Percentiles rank a stretch among this genome's conserved stretches.
Evolutionary conservation across 2,797 vertebrate genomes (phyloP).

Genomic region (Pogoniulus pusillus): DNA sequence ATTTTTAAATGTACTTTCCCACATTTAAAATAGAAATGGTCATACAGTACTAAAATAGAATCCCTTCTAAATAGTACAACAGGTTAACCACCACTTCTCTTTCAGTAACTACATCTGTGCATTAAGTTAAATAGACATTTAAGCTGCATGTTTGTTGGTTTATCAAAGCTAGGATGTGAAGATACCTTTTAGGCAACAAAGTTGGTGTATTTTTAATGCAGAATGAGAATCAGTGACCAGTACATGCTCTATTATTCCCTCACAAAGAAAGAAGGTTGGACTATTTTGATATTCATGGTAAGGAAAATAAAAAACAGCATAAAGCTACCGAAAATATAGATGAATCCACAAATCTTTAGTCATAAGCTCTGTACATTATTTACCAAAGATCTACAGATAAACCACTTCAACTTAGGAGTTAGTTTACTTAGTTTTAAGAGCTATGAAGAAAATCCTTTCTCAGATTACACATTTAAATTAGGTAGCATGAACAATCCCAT

Average conservation of each 20-base stretch:
- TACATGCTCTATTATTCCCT: not conserved
- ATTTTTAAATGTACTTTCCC: not conserved
- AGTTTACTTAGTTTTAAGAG: not conserved
- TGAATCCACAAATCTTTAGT: not conserved
- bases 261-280: not conserved
- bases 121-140: not conserved
- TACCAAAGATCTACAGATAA: not conserved
- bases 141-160: not conserved
- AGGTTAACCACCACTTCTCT: not conserved
- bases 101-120: not conserved
- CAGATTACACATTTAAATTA: not conserved
- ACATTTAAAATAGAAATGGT: not conserved
- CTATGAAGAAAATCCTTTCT: not conserved
- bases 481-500: not conserved
- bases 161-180: not conserved
- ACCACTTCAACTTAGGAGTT: not conserved
- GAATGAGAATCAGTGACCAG: not conserved
- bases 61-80: not conserved
- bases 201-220: not conserved
- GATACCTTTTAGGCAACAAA: not conserved
- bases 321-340: not conserved
- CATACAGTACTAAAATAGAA: not conserved
- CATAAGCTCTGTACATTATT: not conserved
- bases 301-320: not conserved
- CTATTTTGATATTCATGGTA: not conserved